phyloP scores from a whole-genome alignment of 2,113 vertebrate genomes.

The Campylomormyrus tamandua region DNA sequence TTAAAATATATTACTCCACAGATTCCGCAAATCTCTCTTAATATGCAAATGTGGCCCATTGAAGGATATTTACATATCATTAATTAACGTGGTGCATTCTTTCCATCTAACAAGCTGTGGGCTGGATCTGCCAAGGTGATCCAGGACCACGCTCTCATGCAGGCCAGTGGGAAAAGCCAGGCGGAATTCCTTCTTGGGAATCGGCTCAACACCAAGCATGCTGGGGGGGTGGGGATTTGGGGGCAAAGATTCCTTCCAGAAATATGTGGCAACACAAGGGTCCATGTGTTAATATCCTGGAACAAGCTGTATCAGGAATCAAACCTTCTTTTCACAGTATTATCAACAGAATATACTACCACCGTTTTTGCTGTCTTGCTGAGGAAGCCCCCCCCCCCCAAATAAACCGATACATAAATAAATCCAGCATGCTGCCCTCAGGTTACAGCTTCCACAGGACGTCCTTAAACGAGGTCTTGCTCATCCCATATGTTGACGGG shows the following conservation, averaged over 20 bases:
- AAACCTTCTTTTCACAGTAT: not conserved
- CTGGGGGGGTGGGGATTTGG: not conserved
- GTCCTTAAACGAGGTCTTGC: not conserved
- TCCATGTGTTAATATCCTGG: not conserved
- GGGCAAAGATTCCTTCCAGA: not conserved
- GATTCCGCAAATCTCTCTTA: conserved; percentile 94
- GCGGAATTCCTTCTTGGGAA: not conserved
- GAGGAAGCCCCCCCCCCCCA: not conserved
- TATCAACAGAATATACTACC: not conserved
- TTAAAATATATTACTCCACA: conserved; percentile 96
- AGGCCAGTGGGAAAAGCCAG: not conserved
- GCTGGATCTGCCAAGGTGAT: conserved; percentile 79
- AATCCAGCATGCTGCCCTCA: not conserved
- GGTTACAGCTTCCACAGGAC: not conserved
- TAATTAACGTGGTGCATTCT: conserved; percentile 91
- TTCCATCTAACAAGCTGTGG: conserved; percentile 86
- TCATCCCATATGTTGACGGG: not conserved
- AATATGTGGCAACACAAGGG: not conserved
- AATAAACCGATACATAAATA: not conserved
- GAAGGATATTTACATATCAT: conserved; percentile 96
- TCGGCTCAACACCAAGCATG: not conserved
- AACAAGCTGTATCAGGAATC: not conserved
- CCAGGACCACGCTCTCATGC: conserved; percentile 46
- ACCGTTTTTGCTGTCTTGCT: not conserved
- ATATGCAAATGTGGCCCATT: conserved; percentile 89